A percentile compares a stretch with the other conserved stretches of the same genome.
Evolutionary conservation across 1,140 invertebrate species (phyloP).

Genomic region (Lerema accius): DNA sequence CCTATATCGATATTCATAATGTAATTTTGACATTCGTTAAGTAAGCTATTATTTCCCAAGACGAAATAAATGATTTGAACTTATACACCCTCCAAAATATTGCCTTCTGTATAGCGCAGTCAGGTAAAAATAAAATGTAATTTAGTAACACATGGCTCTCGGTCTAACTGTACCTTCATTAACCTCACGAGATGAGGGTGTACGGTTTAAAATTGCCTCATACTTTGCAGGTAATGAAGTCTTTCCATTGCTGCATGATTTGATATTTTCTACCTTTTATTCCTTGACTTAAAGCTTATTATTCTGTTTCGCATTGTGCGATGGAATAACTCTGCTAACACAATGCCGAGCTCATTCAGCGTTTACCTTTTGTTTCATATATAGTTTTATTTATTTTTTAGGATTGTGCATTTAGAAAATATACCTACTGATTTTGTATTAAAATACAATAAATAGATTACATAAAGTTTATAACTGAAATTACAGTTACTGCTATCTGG

Average conservation of each 20-base stretch:
- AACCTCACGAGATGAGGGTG: conserved; percentile 12
- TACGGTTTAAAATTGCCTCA: conserved; percentile 23
- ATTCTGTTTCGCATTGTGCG: not conserved
- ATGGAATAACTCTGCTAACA: not conserved
- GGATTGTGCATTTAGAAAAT: too few relatives aligned
- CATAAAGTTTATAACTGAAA: too few relatives aligned
- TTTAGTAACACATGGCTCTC: conserved; percentile 3
- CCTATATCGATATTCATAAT: too few relatives aligned
- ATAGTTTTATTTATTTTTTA: not conserved
- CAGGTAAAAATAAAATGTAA: too few relatives aligned
- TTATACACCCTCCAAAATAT: too few relatives aligned
- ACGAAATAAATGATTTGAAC: too few relatives aligned
- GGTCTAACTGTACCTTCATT: conserved; percentile 1
- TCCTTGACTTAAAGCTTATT: conserved; percentile 11
- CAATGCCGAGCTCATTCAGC: not conserved
- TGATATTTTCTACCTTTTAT: conserved; percentile 18
- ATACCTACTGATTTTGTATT: too few relatives aligned
- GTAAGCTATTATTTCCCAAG: too few relatives aligned
- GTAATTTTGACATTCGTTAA: too few relatives aligned
- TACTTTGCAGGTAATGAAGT: conserved; percentile 20
- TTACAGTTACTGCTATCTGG: too few relatives aligned
- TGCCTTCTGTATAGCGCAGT: too few relatives aligned
- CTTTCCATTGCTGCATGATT: conserved; percentile 6
- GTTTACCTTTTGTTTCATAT: not conserved
- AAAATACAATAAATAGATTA: too few relatives aligned